These are phyloP conservation scores for Celastrina argiolus DNA, from an alignment of 2,888 invertebrate genomes.

Conservation along the genomic window DNA sequence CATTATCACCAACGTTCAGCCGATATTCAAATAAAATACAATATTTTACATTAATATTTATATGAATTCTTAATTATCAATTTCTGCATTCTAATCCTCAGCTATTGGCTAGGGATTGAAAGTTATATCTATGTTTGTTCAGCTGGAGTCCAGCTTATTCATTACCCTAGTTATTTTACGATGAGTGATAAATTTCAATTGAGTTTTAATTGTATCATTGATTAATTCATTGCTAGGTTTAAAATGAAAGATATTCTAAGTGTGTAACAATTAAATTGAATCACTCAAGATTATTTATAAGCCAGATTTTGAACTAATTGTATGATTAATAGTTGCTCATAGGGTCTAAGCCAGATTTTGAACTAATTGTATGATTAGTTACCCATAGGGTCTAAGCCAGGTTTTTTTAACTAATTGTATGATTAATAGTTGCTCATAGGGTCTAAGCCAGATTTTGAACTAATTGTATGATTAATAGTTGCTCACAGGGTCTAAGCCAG, in stretches of 20 bases:
- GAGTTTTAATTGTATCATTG: background rate
- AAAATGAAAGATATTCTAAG: background rate
- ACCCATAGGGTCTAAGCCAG: no score
- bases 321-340: no score
- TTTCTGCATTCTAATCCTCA: background rate
- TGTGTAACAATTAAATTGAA: background rate
- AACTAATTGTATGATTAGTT: no score
- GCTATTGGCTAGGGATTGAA: background rate
- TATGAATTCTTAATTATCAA: constrained; percentile 8
- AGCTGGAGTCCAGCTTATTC: background rate
- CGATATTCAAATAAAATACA: constrained; percentile 6
- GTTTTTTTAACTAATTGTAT: no score
- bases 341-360: no score
- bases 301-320: no score
- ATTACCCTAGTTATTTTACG: background rate
- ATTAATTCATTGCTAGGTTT: background rate
- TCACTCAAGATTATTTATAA: no score
- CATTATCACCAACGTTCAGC: background rate
- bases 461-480: no score
- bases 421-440: no score
- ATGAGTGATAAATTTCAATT: background rate
- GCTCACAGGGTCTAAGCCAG: no score
- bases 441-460: no score
- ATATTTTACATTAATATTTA: background rate
- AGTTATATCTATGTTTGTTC: constrained; percentile 13